These are phyloP conservation scores for Pectinophora gossypiella DNA, from an alignment of 1,140 invertebrate species.

Conservation along the genomic window DNA sequence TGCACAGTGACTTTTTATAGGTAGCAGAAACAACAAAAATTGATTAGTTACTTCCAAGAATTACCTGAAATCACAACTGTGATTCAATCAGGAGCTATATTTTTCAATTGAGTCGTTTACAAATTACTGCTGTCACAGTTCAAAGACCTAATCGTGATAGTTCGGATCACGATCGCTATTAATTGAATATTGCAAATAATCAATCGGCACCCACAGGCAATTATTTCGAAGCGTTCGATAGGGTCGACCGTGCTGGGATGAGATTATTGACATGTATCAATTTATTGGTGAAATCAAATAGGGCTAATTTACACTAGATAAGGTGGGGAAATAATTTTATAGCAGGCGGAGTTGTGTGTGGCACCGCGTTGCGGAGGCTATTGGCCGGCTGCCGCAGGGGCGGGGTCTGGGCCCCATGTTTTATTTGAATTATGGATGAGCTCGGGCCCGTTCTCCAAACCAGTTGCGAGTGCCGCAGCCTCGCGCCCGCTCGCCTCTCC, in stretches of 20 bases:
- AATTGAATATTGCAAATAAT: conserved; percentile 57
- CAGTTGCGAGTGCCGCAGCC: conserved; percentile 62
- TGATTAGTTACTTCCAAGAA: conserved; percentile 24
- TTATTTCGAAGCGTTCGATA: conserved; percentile 38
- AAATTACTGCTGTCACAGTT: conserved; percentile 29
- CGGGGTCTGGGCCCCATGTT: conserved; percentile 66
- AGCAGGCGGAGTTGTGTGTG: conserved; percentile 55
- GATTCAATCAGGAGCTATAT: conserved; percentile 29
- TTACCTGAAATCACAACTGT: conserved; percentile 16
- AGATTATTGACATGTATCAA: conserved; percentile 54
- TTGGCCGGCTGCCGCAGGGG: conserved; percentile 63
- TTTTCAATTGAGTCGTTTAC: conserved; percentile 39
- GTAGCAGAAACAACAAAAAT: conserved; percentile 20
- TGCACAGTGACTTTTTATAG: conserved; percentile 22
- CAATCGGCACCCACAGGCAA: conserved; percentile 48
- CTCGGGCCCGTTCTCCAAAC: conserved; percentile 51
- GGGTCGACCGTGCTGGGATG: conserved; percentile 31
- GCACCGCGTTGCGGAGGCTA: conserved; percentile 43
- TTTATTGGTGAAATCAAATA: conserved; percentile 58
- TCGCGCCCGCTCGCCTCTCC: conserved; percentile 61
- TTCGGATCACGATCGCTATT: conserved; percentile 48
- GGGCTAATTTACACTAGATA: conserved; percentile 53
- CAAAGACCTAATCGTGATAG: conserved; percentile 38
- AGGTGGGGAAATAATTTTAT: conserved; percentile 53
- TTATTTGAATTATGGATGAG: conserved; percentile 73